These are phyloP conservation scores for Conopomorpha cramerella DNA, from an alignment of 1,140 invertebrate species.

Conservation along the genomic window DNA sequence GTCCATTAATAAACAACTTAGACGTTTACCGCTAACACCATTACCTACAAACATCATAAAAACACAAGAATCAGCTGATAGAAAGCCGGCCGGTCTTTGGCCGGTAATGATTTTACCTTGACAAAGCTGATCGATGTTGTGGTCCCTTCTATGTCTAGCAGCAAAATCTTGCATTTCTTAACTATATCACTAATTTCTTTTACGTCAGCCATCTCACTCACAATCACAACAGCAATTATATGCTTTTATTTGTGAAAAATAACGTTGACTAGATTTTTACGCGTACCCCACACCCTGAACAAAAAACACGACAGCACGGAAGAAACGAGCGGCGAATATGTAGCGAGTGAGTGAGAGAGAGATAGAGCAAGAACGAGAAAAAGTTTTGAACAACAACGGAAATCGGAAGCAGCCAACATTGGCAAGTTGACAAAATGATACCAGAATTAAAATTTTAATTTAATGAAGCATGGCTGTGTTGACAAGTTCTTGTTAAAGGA, in stretches of 20 bases:
- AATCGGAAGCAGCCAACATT: slow-evolving; percentile 44
- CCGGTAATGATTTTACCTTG: slow-evolving; percentile 52
- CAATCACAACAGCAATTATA: no score
- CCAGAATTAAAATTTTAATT: slow-evolving; percentile 8
- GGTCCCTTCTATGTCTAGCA: slow-evolving; percentile 55
- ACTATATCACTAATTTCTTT: slow-evolving; percentile 46
- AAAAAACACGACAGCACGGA: no score
- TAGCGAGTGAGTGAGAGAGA: no score
- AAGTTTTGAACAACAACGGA: slow-evolving; percentile 27
- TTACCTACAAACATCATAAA: slow-evolving; percentile 11
- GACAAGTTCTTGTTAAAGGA: no score
- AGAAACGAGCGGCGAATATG: no score
- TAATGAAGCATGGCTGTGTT: no score
- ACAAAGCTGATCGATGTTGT: slow-evolving; percentile 60
- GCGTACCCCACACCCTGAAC: no score
- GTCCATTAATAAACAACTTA: no score
- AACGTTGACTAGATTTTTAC: no score
- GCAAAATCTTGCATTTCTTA: slow-evolving; percentile 51
- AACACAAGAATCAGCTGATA: slow-evolving; percentile 49
- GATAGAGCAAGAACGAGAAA: slow-evolving; percentile 16
- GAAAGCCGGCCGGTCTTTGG: slow-evolving; percentile 53
- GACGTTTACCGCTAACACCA: slow-evolving; percentile 3
- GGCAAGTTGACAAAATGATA: slow-evolving; percentile 8
- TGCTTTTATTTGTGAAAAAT: no score
- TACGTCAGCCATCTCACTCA: no score